Base-by-base conservation (phyloP, 1,140 invertebrate genomes). In the Drosophila nasuta region DNA sequence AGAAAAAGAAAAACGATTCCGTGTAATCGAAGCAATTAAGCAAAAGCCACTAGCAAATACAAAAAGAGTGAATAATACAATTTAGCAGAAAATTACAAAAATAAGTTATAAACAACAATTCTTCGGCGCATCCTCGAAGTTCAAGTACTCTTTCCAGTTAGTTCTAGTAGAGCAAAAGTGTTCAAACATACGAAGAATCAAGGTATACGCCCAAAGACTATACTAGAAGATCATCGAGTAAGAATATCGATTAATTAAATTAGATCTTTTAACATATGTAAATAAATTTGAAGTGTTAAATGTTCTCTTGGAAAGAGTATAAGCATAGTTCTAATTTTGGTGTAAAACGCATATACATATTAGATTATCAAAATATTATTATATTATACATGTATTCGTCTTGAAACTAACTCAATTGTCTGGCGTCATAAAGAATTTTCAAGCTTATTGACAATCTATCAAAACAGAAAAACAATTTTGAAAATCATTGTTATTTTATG, bases 401-500 rank as follows among this genome's bases (percentile, higher is more conserved):
- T 60, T 45, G 45, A 64, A 48, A 20, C 30, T 52, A 68, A 68
- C 43, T 51, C 20, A 64, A 58, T 71, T 75, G 73, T 69, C 58
- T 71, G 72, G 72, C 51, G 78, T 64, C 56, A 78, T 76, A 48
- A 65, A 63, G 74, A 85, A 70, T 66, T 72, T 81, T 81, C 75
- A 72, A 76, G 79, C 75, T 77, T 77, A 71, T 82, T 77, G 83
- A 87, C 83, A 87, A 87, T 87, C 83, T 87, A 78, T 15, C 28
- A 69, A 69, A 64, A 64, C 7, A 6, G 5, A 74, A 75, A 57
- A 69, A 60, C 69, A 63, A 48, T 43, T 15, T 3, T 25, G 7
- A 43, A 76, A 76, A 67, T 73, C 72, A 51, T 51, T 69, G 54
- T 80, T 48, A 20, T 70, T 38, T 38, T 38, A 71, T 38, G 11